Conservation (phyloP, 1,140 invertebrate species). For the Eupristina koningsbergeri region DNA sequence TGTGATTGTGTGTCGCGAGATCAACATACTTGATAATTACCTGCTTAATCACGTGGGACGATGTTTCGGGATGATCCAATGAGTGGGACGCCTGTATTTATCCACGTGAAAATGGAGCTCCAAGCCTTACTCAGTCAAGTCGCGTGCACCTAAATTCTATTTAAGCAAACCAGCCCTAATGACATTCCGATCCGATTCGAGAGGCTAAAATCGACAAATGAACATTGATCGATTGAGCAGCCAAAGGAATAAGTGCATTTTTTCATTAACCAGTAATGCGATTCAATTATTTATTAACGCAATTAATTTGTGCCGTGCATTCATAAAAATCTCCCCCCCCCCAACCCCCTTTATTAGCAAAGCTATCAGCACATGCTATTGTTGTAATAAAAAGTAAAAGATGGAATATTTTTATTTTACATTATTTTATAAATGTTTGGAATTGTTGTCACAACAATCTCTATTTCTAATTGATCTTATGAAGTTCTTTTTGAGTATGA, state of each 20-base stretch:
- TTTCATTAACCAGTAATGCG: background rate
- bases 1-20: slow-evolving; percentile 30
- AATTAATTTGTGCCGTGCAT: too few relatives aligned
- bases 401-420: too few relatives aligned
- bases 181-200: background rate
- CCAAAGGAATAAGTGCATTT: background rate
- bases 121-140: background rate
- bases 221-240: background rate
- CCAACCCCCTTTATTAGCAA: too few relatives aligned
- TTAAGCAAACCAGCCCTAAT: slow-evolving; percentile 40
- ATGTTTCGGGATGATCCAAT: slow-evolving; percentile 11
- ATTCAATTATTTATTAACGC: too few relatives aligned
- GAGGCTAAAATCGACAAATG: background rate
- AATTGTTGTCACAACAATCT: too few relatives aligned
- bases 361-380: too few relatives aligned
- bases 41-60: slow-evolving; percentile 27
- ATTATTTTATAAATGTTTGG: too few relatives aligned
- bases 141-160: slow-evolving; percentile 15
- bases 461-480: too few relatives aligned
- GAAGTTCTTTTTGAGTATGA: too few relatives aligned
- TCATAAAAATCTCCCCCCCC: too few relatives aligned
- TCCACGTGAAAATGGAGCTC: slow-evolving; percentile 26
- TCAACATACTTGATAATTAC: slow-evolving; percentile 45
- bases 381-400: too few relatives aligned
- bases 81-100: slow-evolving; percentile 9